Conservation (phyloP, 2,888 invertebrate genomes). For the Polymixis flavicincta region DNA sequence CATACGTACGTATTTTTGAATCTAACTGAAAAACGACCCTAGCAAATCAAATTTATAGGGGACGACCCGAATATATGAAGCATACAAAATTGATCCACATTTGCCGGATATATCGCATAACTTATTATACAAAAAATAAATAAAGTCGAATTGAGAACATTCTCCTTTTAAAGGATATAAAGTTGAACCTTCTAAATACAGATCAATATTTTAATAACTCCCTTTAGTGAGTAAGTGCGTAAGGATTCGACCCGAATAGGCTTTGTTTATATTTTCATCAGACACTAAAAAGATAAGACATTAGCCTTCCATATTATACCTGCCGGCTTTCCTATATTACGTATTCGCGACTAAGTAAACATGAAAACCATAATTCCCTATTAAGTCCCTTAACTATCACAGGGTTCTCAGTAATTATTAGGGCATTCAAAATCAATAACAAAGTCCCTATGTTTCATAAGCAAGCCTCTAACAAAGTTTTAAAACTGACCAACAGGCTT, state of each 20-base stretch:
- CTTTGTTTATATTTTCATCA: neutral
- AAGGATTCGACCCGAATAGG: neutral
- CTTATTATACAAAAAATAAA: too few relatives aligned
- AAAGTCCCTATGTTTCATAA: conserved; percentile 24
- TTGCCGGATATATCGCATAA: too few relatives aligned
- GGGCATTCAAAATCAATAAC: conserved; percentile 37
- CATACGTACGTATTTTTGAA: too few relatives aligned
- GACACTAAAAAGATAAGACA: neutral
- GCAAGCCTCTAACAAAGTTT: conserved; percentile 57
- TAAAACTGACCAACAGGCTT: conserved; percentile 62
- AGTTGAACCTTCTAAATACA: neutral
- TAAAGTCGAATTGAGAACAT: too few relatives aligned
- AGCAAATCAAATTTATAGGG: too few relatives aligned
- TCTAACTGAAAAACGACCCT: too few relatives aligned
- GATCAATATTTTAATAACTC: neutral
- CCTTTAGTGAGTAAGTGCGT: too few relatives aligned
- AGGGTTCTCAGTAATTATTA: neutral
- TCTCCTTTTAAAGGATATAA: neutral
- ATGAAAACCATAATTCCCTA: neutral
- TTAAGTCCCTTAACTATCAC: neutral
- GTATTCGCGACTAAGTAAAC: neutral
- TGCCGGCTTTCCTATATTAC: neutral
- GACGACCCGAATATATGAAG: too few relatives aligned
- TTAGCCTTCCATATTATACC: neutral
- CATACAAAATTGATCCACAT: too few relatives aligned